Base-by-base conservation (phyloP, 2,797 vertebrate genomes). In the Melanotaenia maccullochi region DNA sequence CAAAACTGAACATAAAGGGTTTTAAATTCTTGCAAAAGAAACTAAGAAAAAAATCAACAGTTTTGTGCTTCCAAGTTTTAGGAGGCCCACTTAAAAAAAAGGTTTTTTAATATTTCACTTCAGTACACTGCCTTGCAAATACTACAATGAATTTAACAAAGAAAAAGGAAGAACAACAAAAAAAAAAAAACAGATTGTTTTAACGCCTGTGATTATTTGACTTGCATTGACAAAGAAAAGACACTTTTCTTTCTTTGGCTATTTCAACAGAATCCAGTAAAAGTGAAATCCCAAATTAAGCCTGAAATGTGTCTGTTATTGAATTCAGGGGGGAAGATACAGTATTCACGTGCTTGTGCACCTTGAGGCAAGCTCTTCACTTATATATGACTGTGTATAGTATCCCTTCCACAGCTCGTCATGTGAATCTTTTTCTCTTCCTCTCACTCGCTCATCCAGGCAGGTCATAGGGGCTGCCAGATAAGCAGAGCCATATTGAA, bases 401-500 rank as follows among this genome's bases (percentile, higher is more conserved):
- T 92, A 92, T 93, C 90, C 81, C 90, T 92, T 93, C 90, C 89
- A 90, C 83, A 87, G 81, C 87, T 89, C 84, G 61, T 85, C 87
- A 86, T 87, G 87, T 80, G 82, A 88, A 87, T 88, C 91, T 86
- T 83, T 82, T 83, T 82, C 82, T 90, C 84, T 82, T 84, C 83
- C 82, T 90, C 84, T 90, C 86, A 85, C 88, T 85, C 68, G 85
- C 89, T 92, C 91, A 89, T 87, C 86, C 87, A 87, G 87, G 89
- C 90, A 90, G 92, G 94, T 93, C 93, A 93, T 72, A 83, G 87
- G 87, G 90, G 85, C 84, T 85, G 84, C 84, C 88, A 85, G 90
- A 93, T 93, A 93, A 93, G 91, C 91, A 91, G 83, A 79, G 85
- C 84, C 89, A 84, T 79, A 88, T 92, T 94, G 91, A 95, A 95